Base-by-base conservation (phyloP, 2,797 vertebrate genomes). In the Melanotaenia pygmaea region DNA sequence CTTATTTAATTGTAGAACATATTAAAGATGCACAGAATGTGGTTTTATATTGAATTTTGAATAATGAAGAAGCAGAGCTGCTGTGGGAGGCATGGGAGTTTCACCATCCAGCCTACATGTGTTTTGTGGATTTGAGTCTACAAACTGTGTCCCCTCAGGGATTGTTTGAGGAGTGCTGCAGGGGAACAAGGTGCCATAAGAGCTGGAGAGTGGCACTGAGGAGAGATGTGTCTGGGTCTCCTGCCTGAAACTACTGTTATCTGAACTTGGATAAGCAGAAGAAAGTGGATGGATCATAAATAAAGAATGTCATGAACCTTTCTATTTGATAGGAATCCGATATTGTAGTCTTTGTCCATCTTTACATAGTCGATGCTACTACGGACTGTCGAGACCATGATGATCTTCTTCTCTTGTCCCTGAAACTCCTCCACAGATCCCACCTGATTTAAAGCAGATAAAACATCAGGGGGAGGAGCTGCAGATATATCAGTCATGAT, bases 371-470 rank as follows among this genome's bases (percentile, higher is more conserved):
- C 88, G 61, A 83, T 70, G 87, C 91, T 93, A 89, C 97, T 98
- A 53, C 98, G 95, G 67, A 99, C 98, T 0, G 96, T 96, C 43
- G 98, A 98, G 70, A 99, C 94, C 76, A 99, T 89, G 88, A 99
- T 94, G 79, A 98, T 87, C 0, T 84, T 95, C 40, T 94, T 93
- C 78, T 99, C 98, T 77, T 98, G 97, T 38, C 98, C 98, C 90
- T 99, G 98, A 90, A 99, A 99, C 91, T 98, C 94, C 80, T 99
- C 98, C 88, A 99, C 97, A 0, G 96, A 97, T 10, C 97, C 97
- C 84, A 99, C 96, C 97, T 98, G 73, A 70, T 1, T 24, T 12
- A 11, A 18, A 5, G 45, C 14, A 56, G 13, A 47, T 20, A 47
- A 47, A 47, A n/a, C 16, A 20, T 45, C 14, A 43, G 14, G 43